Conservation (phyloP, 2,888 invertebrate species). For the Drosophila mayaguana region DNA sequence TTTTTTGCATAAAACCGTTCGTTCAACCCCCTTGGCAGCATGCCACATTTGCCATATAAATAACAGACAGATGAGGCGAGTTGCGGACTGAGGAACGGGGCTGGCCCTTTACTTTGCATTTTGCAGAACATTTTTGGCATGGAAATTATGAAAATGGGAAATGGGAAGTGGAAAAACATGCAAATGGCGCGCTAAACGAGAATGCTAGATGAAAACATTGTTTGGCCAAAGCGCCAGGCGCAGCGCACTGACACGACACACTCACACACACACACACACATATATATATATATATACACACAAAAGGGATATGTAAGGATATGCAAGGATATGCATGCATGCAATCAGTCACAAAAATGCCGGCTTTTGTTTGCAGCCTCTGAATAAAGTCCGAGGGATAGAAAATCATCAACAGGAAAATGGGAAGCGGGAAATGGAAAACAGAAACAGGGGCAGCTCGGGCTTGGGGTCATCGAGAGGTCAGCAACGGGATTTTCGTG, state of each 20-base stretch:
- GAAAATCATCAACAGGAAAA: conserved; percentile 59
- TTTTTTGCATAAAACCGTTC: conserved; percentile 39
- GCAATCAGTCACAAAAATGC: conserved; percentile 79
- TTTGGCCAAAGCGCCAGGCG: conserved; percentile 66
- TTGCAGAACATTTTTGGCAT: conserved; percentile 58
- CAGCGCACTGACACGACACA: conserved; percentile 35
- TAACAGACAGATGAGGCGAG: conserved; percentile 36
- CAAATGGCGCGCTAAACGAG: conserved; percentile 70
- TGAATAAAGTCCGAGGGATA: conserved; percentile 68
- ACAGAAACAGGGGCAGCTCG: conserved; percentile 51
- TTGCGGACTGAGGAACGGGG: conserved; percentile 15
- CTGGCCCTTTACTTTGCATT: conserved; percentile 61
- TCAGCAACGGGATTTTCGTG: conserved; percentile 82
- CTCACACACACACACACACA: too few species aligned
- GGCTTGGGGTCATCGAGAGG: conserved; percentile 83
- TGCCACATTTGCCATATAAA: conserved; percentile 54
- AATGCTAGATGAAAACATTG: conserved; percentile 59
- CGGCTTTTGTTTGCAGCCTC: conserved; percentile 73
- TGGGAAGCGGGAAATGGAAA: conserved; percentile 20
- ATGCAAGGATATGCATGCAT: conserved; percentile 70
- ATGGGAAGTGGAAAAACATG: conserved; percentile 66
- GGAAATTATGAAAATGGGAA: conserved; percentile 58
- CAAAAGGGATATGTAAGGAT: conserved; percentile 50
- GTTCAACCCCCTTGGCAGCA: conserved; percentile 54
- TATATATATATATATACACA: conserved; percentile 32